phyloP scores from a whole-genome alignment of 2,113 vertebrate genomes.

The Cyprinodon brontotheroides region DNA sequence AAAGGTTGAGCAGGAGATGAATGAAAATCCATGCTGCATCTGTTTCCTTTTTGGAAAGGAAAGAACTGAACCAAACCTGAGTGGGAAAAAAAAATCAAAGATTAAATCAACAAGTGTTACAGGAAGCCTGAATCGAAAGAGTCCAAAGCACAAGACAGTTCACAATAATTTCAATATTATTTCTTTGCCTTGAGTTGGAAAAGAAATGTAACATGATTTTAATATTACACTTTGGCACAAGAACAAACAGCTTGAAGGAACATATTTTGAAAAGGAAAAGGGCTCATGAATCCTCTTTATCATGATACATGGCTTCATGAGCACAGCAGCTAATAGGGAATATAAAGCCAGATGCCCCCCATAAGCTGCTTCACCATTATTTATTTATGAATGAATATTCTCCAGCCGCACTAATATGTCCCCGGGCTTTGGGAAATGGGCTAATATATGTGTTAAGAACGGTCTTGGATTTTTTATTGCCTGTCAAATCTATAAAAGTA shows the following conservation, averaged over 20 bases:
- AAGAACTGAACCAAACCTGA: not conserved
- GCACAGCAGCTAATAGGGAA: conserved; percentile 59
- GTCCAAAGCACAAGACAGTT: not conserved
- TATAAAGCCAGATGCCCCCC: conserved; percentile 69
- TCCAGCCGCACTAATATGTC: conserved; percentile 68
- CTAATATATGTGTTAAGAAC: conserved; percentile 64
- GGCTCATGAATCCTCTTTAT: conserved; percentile 67
- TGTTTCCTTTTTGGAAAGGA: not conserved
- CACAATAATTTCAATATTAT: not conserved
- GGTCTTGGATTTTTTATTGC: conserved; percentile 70
- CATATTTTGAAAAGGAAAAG: conserved; percentile 43
- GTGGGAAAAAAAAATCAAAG: not conserved
- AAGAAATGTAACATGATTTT: not conserved
- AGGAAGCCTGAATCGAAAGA: not conserved
- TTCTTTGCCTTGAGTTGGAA: not conserved
- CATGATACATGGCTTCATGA: conserved; percentile 71
- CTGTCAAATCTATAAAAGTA: conserved; percentile 61
- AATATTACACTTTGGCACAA: conserved; percentile 20
- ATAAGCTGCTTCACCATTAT: conserved; percentile 72
- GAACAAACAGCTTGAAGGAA: conserved; percentile 41
- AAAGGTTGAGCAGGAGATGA: not conserved
- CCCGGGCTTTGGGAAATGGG: conserved; percentile 60
- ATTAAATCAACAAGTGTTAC: not conserved
- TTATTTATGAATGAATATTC: conserved; percentile 77
- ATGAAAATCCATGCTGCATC: not conserved